Conservation (phyloP, 1,140 invertebrate genomes). For the Diprion similis region DNA sequence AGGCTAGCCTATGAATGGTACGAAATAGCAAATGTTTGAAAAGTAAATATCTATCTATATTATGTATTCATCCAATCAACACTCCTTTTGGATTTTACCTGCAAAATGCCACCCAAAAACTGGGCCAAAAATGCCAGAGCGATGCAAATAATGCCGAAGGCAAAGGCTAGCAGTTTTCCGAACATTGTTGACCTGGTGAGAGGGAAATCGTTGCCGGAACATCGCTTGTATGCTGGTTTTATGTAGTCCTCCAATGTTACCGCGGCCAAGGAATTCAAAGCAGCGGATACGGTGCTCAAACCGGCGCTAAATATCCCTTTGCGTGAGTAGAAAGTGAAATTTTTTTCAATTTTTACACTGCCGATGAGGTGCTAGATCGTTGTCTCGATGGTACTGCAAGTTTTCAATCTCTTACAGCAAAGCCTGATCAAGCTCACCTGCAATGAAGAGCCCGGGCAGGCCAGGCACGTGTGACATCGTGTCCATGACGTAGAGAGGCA, state of each 20-base stretch:
- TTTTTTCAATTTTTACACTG: too few species aligned
- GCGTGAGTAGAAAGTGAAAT: background rate
- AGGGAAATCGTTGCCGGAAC: constrained; percentile 36
- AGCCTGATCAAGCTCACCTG: constrained; percentile 50
- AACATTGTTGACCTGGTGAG: constrained; percentile 48
- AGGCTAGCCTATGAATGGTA: constrained; percentile 68
- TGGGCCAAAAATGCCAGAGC: constrained; percentile 78
- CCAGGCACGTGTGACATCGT: constrained; percentile 73
- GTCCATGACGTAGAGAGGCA: constrained; percentile 83
- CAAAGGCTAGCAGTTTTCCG: constrained; percentile 70
- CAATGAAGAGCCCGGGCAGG: constrained; percentile 81
- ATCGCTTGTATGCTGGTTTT: constrained; percentile 53
- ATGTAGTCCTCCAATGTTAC: constrained; percentile 88
- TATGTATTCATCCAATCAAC: background rate
- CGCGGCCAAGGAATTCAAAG: constrained; percentile 84
- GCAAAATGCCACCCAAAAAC: constrained; percentile 73
- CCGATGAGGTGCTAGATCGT: too few species aligned
- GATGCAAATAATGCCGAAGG: constrained; percentile 74
- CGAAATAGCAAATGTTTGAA: background rate
- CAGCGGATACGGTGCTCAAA: constrained; percentile 85
- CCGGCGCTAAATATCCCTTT: constrained; percentile 82
- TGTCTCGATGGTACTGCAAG: too few species aligned
- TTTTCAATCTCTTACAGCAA: too few species aligned
- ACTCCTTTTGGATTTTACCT: constrained; percentile 29
- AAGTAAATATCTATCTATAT: background rate